Percentiles rank a stretch among this genome's conserved stretches.
phyloP scores from a whole-genome alignment of 2,797 vertebrate genomes.

The Tokudaia muenninki region DNA sequence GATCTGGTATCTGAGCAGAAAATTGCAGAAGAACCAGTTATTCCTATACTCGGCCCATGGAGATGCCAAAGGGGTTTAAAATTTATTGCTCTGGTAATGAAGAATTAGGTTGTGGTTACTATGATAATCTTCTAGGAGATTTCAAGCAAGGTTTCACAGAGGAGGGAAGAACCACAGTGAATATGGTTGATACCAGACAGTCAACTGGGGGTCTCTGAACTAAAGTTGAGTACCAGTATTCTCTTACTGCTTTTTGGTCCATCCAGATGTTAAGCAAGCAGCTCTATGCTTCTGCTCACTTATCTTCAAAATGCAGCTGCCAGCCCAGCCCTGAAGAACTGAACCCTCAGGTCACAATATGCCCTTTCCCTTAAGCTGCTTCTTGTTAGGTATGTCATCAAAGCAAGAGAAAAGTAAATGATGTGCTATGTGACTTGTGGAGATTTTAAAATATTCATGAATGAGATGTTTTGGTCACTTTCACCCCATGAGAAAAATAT shows the following conservation, averaged over 20 bases:
- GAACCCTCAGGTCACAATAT: neutral
- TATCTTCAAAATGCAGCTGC: neutral
- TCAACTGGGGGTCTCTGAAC: neutral
- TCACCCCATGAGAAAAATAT: neutral
- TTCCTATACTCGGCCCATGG: neutral
- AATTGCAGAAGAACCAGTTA: neutral
- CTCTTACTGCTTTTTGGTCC: neutral
- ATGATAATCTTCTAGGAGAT: neutral
- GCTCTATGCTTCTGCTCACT: neutral
- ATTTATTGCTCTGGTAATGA: neutral
- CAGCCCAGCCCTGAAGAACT: neutral
- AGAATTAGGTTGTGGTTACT: neutral
- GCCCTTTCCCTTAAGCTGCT: neutral
- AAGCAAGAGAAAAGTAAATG: neutral
- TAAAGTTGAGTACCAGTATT: neutral
- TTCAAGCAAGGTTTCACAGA: neutral
- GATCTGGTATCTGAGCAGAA: neutral
- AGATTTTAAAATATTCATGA: slow-evolving; percentile 18
- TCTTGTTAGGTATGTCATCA: neutral
- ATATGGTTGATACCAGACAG: neutral
- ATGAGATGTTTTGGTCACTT: neutral
- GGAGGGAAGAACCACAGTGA: neutral
- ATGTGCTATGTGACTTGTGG: neutral
- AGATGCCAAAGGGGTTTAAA: neutral
- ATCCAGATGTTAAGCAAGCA: neutral